phyloP scores from a whole-genome alignment of 1,140 invertebrate genomes.

The Panonychus citri region DNA sequence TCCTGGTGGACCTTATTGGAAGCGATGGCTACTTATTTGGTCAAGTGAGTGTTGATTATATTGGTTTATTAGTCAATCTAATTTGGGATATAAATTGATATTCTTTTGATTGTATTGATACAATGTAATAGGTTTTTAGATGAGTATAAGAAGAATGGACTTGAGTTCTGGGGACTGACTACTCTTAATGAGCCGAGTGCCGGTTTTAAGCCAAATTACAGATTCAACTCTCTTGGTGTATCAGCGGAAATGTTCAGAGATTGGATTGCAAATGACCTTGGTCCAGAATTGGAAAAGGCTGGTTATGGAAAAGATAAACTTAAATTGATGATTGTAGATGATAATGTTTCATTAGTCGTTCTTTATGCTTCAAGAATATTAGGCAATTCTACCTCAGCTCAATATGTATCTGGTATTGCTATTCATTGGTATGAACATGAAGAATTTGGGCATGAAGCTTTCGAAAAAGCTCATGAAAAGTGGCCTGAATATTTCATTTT shows the following conservation, averaged over 20 bases:
- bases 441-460: neutral
- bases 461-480: constrained; percentile 3
- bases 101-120: neutral
- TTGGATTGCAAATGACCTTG: neutral
- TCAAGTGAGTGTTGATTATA: constrained; percentile 24
- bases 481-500: constrained; percentile 47
- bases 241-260: neutral
- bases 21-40: constrained; percentile 49
- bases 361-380: neutral
- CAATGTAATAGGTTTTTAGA: constrained; percentile 15
- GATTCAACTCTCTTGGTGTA: constrained; percentile 4
- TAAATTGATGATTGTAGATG: constrained; percentile 6
- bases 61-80: neutral
- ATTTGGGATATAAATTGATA: neutral
- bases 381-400: neutral
- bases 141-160: constrained; percentile 2
- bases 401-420: constrained; percentile 9
- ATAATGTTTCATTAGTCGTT: neutral
- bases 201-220: constrained; percentile 21
- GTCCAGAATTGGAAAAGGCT: constrained; percentile 19
- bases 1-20: constrained; percentile 43
- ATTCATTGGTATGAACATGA: constrained; percentile 43
- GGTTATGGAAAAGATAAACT: constrained; percentile 10
- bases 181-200: constrained; percentile 26
- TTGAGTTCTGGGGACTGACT: constrained; percentile 26